phyloP scores from a whole-genome alignment of 2,113 vertebrate species.

The Tamias sibiricus region DNA sequence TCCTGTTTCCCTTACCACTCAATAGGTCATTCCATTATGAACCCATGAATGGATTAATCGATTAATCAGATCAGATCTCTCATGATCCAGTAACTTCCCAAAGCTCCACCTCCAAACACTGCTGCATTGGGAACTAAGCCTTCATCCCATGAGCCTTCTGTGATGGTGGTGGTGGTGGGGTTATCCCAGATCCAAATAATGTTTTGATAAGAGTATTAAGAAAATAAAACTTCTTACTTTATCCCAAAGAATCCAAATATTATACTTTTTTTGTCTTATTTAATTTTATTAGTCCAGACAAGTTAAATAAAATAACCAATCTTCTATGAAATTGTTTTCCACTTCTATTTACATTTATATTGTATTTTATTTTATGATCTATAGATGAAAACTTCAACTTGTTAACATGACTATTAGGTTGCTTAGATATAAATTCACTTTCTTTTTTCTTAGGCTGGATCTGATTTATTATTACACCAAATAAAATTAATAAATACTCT shows the following conservation, averaged over 20 bases:
- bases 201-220: slow-evolving; percentile 39
- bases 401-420: not conserved
- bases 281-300: slow-evolving; percentile 35
- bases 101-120: not conserved
- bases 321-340: slow-evolving; percentile 6
- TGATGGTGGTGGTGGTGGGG: no score
- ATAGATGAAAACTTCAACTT: not conserved
- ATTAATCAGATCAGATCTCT: not conserved
- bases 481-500: slow-evolving; percentile 73
- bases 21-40: not conserved
- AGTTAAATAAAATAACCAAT: slow-evolving; percentile 2
- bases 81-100: not conserved
- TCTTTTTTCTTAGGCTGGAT: slow-evolving; percentile 51
- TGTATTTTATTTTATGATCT: not conserved
- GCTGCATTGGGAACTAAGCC: not conserved
- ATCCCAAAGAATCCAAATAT: not conserved
- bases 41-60: not conserved
- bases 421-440: slow-evolving; percentile 56
- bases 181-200: not conserved
- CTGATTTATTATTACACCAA: slow-evolving; percentile 72
- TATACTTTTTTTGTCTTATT: slow-evolving; percentile 1
- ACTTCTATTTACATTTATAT: slow-evolving; percentile 26
- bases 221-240: not conserved
- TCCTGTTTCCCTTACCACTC: not conserved
- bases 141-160: no score